Conservation (phyloP, 2,888 invertebrate genomes). For the Empis livida region DNA sequence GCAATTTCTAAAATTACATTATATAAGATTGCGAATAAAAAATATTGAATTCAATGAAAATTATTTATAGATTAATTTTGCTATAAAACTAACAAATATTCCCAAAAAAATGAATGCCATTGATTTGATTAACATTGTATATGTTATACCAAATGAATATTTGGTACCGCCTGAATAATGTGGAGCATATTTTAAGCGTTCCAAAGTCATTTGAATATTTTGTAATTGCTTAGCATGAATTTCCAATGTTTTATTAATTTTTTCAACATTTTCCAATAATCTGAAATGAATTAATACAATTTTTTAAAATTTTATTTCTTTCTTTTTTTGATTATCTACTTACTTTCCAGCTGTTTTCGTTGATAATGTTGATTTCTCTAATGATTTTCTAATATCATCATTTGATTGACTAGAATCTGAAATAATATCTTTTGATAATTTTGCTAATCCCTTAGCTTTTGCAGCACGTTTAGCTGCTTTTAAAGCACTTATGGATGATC, state of each 20-base stretch:
- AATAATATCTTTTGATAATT: constrained; percentile 36
- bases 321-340: constrained; percentile 6
- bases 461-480: constrained; percentile 14
- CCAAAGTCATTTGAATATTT: constrained; percentile 24
- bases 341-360: constrained; percentile 19
- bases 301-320: not conserved
- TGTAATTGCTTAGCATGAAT: constrained; percentile 40
- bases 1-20: too few species aligned
- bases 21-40: too few species aligned
- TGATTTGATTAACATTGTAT: constrained; percentile 21
- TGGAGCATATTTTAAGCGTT: constrained; percentile 29
- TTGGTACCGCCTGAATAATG: not conserved
- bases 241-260: constrained; percentile 40
- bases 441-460: constrained; percentile 37
- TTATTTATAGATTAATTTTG: constrained; percentile 28
- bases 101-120: constrained; percentile 23
- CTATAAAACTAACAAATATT: constrained; percentile 21
- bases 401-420: constrained; percentile 40
- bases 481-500: constrained; percentile 39
- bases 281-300: constrained; percentile 25
- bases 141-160: constrained; percentile 3
- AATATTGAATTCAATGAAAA: not conserved
- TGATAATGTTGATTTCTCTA: constrained; percentile 6
- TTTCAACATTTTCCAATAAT: constrained; percentile 37
- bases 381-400: constrained; percentile 18